A percentile compares a stretch with the other conserved stretches of the same genome.
Conservation (phyloP, 2,113 vertebrate species). For the Syrrhaptes paradoxus region DNA sequence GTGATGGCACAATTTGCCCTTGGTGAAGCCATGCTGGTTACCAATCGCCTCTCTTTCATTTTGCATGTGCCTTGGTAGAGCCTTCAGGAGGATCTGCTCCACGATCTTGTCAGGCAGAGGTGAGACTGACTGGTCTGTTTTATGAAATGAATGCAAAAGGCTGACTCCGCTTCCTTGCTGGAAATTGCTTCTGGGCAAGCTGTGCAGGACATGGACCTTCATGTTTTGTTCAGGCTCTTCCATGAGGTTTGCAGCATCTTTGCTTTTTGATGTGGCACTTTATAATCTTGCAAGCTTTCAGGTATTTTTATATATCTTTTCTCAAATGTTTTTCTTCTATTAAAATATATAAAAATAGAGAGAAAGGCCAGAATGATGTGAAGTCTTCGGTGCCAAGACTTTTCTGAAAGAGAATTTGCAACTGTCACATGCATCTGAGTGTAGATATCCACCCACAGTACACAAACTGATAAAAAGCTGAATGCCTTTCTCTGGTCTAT, state of each 20-base stretch:
- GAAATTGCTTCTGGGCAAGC: not conserved
- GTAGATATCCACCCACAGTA: not conserved
- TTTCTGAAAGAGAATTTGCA: not conserved
- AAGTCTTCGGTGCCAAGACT: not conserved
- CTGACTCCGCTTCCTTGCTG: not conserved
- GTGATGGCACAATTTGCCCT: no score
- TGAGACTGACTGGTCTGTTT: no score
- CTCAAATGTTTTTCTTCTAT: not conserved
- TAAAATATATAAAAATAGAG: not conserved
- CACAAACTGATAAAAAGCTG: not conserved
- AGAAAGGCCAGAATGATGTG: not conserved
- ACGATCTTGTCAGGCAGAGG: no score
- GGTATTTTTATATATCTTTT: not conserved
- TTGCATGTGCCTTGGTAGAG: no score
- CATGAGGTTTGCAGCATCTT: not conserved
- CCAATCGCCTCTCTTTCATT: no score
- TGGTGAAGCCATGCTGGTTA: no score
- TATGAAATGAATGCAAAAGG: not conserved
- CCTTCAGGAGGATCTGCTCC: no score
- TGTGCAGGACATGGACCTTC: not conserved
- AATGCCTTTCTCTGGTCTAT: not conserved
- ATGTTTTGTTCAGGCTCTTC: fast-evolving
- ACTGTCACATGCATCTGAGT: not conserved
- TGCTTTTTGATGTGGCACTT: not conserved
- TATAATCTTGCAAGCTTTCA: not conserved